Evolutionary conservation across 2,888 invertebrate species (phyloP).

Genomic region (Tillus elongatus): DNA sequence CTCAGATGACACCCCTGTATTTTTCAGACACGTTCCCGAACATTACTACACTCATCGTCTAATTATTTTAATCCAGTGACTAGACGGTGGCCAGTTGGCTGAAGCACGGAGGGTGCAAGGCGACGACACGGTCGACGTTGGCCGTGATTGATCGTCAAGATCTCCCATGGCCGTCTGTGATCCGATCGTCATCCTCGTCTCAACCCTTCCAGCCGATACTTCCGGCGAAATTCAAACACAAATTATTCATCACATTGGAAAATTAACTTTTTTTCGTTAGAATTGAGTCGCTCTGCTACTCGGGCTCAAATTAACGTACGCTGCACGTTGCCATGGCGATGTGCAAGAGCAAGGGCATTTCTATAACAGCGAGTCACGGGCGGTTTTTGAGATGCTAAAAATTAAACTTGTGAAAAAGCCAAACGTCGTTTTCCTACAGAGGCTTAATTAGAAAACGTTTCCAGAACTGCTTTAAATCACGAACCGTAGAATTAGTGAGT

Average conservation of each 20-base stretch:
- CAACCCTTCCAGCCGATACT: slow-evolving; percentile 31
- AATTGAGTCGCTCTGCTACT: slow-evolving; percentile 26
- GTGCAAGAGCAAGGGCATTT: slow-evolving; percentile 26
- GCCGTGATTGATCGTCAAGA: too few relatives aligned
- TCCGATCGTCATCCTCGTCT: slow-evolving; percentile 15
- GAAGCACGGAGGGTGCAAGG: too few relatives aligned
- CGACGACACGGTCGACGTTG: too few relatives aligned
- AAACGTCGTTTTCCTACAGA: slow-evolving; percentile 44
- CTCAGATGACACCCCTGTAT: too few relatives aligned
- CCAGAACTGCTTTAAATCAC: slow-evolving; percentile 40
- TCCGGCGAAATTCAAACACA: slow-evolving; percentile 30
- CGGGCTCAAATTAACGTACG: slow-evolving; percentile 30
- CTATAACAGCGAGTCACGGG: slow-evolving; percentile 22
- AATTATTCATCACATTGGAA: slow-evolving; percentile 40
- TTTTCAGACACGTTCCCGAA: too few relatives aligned
- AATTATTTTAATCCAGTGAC: too few relatives aligned
- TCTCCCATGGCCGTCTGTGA: too few relatives aligned
- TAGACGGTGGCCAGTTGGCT: too few relatives aligned
- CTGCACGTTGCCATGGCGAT: slow-evolving; percentile 26
- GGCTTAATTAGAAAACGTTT: slow-evolving; percentile 46
- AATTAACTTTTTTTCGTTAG: slow-evolving; percentile 40
- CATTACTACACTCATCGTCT: too few relatives aligned
- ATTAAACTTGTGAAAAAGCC: slow-evolving; percentile 43
- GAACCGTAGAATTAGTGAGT: slow-evolving; percentile 36
- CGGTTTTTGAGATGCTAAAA: slow-evolving; percentile 36